Percentiles rank a stretch among this genome's conserved stretches.
phyloP scores from a whole-genome alignment of 2,888 invertebrate species.

The Xanthorhoe designata region DNA sequence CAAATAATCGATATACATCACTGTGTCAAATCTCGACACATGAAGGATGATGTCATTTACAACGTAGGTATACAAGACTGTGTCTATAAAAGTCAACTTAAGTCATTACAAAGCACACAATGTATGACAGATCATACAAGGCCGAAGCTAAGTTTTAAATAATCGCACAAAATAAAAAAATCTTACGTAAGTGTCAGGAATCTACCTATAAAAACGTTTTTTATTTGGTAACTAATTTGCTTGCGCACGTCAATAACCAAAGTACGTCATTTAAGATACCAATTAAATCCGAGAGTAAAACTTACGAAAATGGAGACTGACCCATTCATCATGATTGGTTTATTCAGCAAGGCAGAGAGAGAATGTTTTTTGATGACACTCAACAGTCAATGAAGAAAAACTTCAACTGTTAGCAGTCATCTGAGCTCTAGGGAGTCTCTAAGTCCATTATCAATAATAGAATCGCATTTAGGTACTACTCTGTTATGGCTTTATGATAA shows the following conservation, averaged over 20 bases:
- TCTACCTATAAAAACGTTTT: not conserved
- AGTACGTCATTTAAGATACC: not conserved
- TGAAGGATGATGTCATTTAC: conserved; percentile 32
- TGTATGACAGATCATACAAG: conserved; percentile 28
- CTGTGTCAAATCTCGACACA: not conserved
- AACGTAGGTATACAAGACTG: conserved; percentile 29
- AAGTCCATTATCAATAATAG: too few species aligned
- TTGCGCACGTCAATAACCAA: not conserved
- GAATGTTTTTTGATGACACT: too few species aligned
- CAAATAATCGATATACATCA: conserved; percentile 1
- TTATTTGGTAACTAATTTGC: not conserved
- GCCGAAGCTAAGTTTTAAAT: conserved; percentile 34
- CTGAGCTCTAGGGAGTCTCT: too few species aligned
- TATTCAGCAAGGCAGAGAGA: too few species aligned
- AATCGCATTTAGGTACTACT: too few species aligned
- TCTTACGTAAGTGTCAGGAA: conserved; percentile 65
- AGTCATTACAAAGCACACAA: conserved; percentile 43
- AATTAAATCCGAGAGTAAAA: not conserved
- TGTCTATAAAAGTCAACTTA: conserved; percentile 45
- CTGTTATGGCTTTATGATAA: too few species aligned
- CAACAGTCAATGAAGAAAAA: too few species aligned
- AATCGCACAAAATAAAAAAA: conserved; percentile 55
- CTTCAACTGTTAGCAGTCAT: too few species aligned
- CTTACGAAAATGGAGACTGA: not conserved
- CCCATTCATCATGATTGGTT: too few species aligned